phyloP scores from a whole-genome alignment of 2,888 invertebrate species.

The Chloroclysta siterata region DNA sequence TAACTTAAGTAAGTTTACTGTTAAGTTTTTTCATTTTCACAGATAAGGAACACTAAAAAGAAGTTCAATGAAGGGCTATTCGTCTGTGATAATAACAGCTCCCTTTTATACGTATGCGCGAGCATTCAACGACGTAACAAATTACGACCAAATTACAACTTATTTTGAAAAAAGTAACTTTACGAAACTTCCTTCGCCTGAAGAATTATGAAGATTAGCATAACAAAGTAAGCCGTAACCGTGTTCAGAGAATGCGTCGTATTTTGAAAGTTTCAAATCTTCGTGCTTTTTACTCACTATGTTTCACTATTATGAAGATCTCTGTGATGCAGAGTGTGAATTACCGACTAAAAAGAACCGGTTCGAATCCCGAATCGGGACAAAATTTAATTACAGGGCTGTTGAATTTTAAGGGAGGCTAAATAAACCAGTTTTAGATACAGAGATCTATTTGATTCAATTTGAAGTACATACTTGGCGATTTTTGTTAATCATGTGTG shows the following conservation, averaged over 20 bases:
- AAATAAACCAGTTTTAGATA: no score
- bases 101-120: conserved; percentile 50
- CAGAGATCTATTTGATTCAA: no score
- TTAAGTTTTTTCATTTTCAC: neutral
- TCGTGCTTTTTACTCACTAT: conserved; percentile 42
- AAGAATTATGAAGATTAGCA: conserved; percentile 84
- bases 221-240: conserved; percentile 81
- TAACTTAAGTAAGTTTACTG: no score
- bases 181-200: conserved; percentile 73
- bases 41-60: neutral
- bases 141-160: conserved; percentile 80
- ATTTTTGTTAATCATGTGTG: no score
- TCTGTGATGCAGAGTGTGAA: neutral
- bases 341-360: neutral
- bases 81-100: conserved; percentile 7
- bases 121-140: conserved; percentile 70
- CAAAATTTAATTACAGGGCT: no score
- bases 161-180: conserved; percentile 80
- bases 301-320: neutral
- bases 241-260: conserved; percentile 74
- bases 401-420: no score
- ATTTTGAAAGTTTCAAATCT: conserved; percentile 67
- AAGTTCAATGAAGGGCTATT: conserved; percentile 4
- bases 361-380: no score
- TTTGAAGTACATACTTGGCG: no score